Base-by-base conservation (phyloP, 2,888 invertebrate species). In the Loripinus fragilis region DNA sequence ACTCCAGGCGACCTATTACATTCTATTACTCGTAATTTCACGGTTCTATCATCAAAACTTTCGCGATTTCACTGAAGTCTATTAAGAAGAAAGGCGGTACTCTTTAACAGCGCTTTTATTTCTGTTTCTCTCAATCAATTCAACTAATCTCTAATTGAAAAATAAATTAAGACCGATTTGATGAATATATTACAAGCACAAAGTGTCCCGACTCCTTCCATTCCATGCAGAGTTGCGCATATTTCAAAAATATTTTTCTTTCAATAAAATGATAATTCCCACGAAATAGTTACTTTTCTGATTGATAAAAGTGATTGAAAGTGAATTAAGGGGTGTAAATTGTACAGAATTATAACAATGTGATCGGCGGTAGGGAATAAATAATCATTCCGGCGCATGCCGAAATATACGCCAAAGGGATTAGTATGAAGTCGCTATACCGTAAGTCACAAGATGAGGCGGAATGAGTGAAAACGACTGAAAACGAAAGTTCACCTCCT, bases 381-480 rank as follows among this genome's bases (percentile, higher is more conserved):
- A 60, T 67, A 67, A 67, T 67, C 67, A 41, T 41, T 41, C n/a
- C n/a, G 41, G 28, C 41, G 67, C 67, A 67, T 67, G 67, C 67
- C 67, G 67, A 67, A 67, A 45, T 67, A 42, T 67, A 45, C 45
- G 42, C 42, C 17, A 42, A 15, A 28, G 23, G 67, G 67, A 67
- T 67, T 67, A 67, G 67, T 67, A 67, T 67, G 60, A 20, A 33
- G 33, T 60, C 33, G 28, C 2, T 60, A 60, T 33, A 60, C 33
- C 33, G 23, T 20, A 5, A 5, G 60, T 1, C 60, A 17, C 30
- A 60, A 60, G 60, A n/a, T 60, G 38, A 38, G 38, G n/a, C n/a
- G n/a, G n/a, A n/a, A n/a, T n/a, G n/a, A n/a, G n/a, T n/a, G n/a
- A n/a, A n/a, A n/a, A n/a, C n/a, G n/a, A n/a, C n/a, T n/a, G n/a